These are phyloP conservation scores for Echinops telfairi DNA, from an alignment of 2,113 vertebrate genomes.

Conservation along the genomic window DNA sequence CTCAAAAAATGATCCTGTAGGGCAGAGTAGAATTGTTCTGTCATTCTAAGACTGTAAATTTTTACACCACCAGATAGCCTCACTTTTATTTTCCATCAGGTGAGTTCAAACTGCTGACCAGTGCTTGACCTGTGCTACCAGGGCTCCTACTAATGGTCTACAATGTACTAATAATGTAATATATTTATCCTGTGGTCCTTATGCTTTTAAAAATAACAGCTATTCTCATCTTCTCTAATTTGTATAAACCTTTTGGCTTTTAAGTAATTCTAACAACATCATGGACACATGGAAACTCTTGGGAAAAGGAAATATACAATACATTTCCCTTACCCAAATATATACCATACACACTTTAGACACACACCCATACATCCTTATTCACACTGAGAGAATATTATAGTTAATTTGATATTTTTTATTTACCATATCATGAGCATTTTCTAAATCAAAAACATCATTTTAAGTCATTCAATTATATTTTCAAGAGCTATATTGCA, in stretches of 20 bases:
- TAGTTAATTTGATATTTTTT: not conserved
- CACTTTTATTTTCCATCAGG: too few relatives aligned
- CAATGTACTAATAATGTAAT: not conserved
- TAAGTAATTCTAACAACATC: not conserved
- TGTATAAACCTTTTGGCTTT: not conserved
- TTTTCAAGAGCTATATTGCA: not conserved
- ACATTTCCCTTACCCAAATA: not conserved
- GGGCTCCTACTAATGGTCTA: not conserved
- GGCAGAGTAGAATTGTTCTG: too few relatives aligned
- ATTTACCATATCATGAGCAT: not conserved
- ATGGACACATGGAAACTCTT: not conserved
- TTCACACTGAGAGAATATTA: not conserved
- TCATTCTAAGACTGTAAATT: too few relatives aligned
- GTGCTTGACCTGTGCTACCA: too few relatives aligned
- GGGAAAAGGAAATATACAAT: not conserved
- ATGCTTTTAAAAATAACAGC: not conserved
- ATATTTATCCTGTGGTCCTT: not conserved
- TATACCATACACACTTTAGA: not conserved
- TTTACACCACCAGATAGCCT: too few relatives aligned
- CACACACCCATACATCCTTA: not conserved
- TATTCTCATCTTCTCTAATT: not conserved
- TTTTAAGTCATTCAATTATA: not conserved
- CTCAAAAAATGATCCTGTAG: too few relatives aligned
- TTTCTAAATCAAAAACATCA: slow-evolving; percentile 18
- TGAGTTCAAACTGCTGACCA: too few relatives aligned